A percentile compares a stretch with the other conserved stretches of the same genome.
Conservation (phyloP, 2,797 vertebrate species). For the Myoxocephalus aenaeus region DNA sequence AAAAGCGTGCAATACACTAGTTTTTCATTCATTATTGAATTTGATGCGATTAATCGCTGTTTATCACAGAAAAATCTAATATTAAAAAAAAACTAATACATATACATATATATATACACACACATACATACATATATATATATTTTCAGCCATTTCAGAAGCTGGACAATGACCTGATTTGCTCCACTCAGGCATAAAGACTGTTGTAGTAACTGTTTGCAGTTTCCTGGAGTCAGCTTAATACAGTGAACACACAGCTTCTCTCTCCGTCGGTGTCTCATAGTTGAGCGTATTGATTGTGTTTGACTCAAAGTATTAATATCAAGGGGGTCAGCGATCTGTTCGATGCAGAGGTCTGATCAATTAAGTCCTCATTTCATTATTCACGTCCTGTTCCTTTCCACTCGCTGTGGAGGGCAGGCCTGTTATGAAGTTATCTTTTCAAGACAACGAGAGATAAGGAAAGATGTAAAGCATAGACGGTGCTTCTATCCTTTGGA, state of each 20-base stretch:
- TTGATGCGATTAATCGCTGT: too few species aligned
- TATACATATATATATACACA: too few species aligned
- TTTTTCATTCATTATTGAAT: too few species aligned
- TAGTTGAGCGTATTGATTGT: slow-evolving; percentile 62
- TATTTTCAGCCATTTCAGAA: slow-evolving; percentile 15
- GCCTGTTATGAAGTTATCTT: slow-evolving; percentile 37
- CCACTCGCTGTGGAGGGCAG: slow-evolving; percentile 33
- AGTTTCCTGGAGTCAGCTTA: slow-evolving; percentile 23
- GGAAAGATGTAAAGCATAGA: background rate
- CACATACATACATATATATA: background rate
- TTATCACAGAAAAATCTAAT: too few species aligned
- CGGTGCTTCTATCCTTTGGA: slow-evolving; percentile 25
- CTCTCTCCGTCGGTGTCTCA: slow-evolving; percentile 43
- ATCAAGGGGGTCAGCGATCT: slow-evolving; percentile 67
- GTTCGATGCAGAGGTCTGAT: slow-evolving; percentile 57
- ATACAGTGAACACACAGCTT: slow-evolving; percentile 44
- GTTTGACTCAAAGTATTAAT: slow-evolving; percentile 72
- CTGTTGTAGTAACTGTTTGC: slow-evolving; percentile 7
- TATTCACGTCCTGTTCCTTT: slow-evolving; percentile 71
- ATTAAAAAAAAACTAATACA: too few species aligned
- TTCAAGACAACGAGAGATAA: slow-evolving; percentile 9
- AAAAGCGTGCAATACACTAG: too few species aligned
- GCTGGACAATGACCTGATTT: slow-evolving; percentile 22
- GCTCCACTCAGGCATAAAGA: slow-evolving; percentile 28
- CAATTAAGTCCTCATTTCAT: slow-evolving; percentile 78